Conservation (phyloP, 2,888 invertebrate species). For the Drosophila koepferae region DNA sequence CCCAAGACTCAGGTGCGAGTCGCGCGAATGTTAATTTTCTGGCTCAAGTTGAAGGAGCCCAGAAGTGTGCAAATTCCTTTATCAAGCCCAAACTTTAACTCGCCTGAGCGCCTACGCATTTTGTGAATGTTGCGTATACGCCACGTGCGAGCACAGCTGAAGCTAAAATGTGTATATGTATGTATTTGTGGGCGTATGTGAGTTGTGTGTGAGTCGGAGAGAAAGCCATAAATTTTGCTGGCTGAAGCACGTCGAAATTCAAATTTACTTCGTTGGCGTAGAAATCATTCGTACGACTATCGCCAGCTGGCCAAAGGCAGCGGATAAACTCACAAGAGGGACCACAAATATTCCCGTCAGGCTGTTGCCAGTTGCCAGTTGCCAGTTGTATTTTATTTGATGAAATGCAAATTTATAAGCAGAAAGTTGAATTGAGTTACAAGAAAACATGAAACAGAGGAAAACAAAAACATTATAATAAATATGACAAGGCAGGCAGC, state of each 20-base stretch:
- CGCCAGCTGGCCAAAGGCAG: constrained; percentile 34
- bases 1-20: constrained; percentile 4
- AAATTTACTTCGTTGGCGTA: constrained; percentile 60
- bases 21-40: constrained; percentile 26
- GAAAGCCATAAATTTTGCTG: constrained; percentile 64
- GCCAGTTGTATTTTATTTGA: constrained; percentile 39
- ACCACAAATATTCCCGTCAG: constrained; percentile 27
- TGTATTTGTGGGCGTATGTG: constrained; percentile 19
- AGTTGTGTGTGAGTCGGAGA: constrained; percentile 8
- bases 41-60: constrained; percentile 20
- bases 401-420: constrained; percentile 71
- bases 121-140: constrained; percentile 47
- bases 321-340: constrained; percentile 27
- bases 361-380: constrained; percentile 28
- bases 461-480: constrained; percentile 35
- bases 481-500: constrained; percentile 37
- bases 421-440: constrained; percentile 59
- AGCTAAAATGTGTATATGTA: constrained; percentile 8
- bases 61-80: constrained; percentile 25
- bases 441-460: constrained; percentile 24
- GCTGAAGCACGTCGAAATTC: constrained; percentile 63
- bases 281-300: constrained; percentile 35
- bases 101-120: constrained; percentile 19
- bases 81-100: constrained; percentile 40
- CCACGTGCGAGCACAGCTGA: constrained; percentile 58